Evolutionary conservation across 2,113 vertebrate species (phyloP).

Genomic region (Macaca mulatta): DNA sequence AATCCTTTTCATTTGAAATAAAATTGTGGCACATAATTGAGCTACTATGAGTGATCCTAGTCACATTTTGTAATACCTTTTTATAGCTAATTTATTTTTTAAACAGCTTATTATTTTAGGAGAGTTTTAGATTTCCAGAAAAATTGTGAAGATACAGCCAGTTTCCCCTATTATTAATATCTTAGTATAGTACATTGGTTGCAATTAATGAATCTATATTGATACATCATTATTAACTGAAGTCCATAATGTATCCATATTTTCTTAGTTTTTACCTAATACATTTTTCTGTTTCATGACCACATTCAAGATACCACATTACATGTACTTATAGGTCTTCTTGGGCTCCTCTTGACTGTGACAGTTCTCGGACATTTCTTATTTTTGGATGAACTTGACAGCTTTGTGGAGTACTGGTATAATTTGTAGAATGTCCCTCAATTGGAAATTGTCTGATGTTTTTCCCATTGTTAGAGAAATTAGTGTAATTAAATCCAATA

Average conservation of each 20-base stretch:
- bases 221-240: neutral
- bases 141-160: neutral
- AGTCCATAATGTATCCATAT: neutral
- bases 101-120: neutral
- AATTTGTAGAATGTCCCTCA: neutral
- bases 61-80: conserved; percentile 2
- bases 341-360: neutral
- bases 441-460: neutral
- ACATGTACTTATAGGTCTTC: neutral
- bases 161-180: neutral
- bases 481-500: neutral
- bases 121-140: conserved; percentile 8
- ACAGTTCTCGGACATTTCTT: neutral
- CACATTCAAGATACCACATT: neutral
- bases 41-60: neutral
- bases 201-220: neutral
- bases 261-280: neutral
- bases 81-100: neutral
- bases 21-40: neutral
- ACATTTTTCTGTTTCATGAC: neutral
- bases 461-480: neutral
- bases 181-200: neutral
- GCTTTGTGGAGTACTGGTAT: neutral
- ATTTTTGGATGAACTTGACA: neutral
- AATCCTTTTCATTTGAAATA: neutral